These are phyloP conservation scores for Danio kyathit DNA, from an alignment of 2,797 vertebrate species.

Conservation along the genomic window DNA sequence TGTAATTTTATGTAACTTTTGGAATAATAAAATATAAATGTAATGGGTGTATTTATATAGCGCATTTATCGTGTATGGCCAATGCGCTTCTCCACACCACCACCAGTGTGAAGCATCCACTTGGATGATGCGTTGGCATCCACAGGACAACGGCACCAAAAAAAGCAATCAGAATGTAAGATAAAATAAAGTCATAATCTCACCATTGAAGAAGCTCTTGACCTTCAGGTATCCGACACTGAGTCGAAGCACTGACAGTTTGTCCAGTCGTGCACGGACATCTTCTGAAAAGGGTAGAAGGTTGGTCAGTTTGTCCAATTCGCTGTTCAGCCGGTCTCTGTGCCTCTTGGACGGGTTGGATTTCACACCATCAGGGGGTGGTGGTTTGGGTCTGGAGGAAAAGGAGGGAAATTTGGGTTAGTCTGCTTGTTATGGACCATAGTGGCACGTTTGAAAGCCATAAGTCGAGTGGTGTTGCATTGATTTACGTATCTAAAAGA, in stretches of 20 bases:
- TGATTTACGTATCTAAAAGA: not conserved
- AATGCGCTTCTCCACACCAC: too few species aligned
- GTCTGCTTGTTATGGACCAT: not conserved
- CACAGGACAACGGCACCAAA: too few species aligned
- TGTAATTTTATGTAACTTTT: too few species aligned
- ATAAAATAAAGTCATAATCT: constrained; percentile 57
- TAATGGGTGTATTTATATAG: too few species aligned
- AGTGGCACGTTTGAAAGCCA: not conserved
- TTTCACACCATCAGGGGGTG: constrained; percentile 74
- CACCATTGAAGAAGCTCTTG: constrained; percentile 86
- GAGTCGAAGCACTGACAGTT: constrained; percentile 85
- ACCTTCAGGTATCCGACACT: constrained; percentile 86
- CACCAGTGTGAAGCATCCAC: too few species aligned
- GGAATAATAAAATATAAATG: too few species aligned
- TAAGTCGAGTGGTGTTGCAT: not conserved
- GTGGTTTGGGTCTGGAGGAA: constrained; percentile 74
- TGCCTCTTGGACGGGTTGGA: constrained; percentile 88
- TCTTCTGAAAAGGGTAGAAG: constrained; percentile 86
- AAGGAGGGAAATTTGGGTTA: not conserved
- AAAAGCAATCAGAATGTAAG: not conserved
- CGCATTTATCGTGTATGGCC: too few species aligned
- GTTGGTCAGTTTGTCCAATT: constrained; percentile 82
- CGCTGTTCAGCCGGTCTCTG: constrained; percentile 82
- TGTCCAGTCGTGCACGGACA: constrained; percentile 81
- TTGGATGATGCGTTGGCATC: too few species aligned